Percentiles rank a stretch among this genome's conserved stretches.
phyloP scores from a whole-genome alignment of 2,113 vertebrate genomes.

The Lampris incognitus region DNA sequence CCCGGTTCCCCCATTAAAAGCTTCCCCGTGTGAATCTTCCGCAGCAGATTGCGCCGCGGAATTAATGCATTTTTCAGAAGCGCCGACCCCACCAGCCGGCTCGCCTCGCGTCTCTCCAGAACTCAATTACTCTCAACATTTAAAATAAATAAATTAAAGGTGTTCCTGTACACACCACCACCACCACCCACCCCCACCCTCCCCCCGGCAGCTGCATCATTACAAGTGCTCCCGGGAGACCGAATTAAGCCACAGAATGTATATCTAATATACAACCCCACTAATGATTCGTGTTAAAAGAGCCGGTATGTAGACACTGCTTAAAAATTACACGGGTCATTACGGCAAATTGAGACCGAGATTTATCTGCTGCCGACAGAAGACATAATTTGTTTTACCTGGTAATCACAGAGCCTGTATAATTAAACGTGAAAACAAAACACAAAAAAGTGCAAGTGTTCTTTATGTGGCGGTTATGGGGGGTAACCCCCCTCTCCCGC shows the following conservation, averaged over 20 bases:
- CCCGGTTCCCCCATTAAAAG: slow-evolving; percentile 28
- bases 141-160: slow-evolving; percentile 84
- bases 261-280: slow-evolving; percentile 82
- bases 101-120: slow-evolving; percentile 72
- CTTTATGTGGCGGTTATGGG: slow-evolving; percentile 20
- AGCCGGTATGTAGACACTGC: slow-evolving; percentile 77
- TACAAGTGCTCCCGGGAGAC: slow-evolving; percentile 80
- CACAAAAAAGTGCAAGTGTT: slow-evolving; percentile 19
- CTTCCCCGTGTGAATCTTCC: slow-evolving; percentile 54
- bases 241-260: slow-evolving; percentile 82
- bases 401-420: slow-evolving; percentile 74
- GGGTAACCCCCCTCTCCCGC: background rate
- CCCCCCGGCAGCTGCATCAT: slow-evolving; percentile 78
- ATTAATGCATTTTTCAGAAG: slow-evolving; percentile 68
- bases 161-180: slow-evolving; percentile 58
- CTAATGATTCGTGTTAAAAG: slow-evolving; percentile 82
- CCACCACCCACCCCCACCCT: background rate
- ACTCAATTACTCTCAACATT: slow-evolving; percentile 81
- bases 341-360: slow-evolving; percentile 79
- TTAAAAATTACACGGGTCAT: slow-evolving; percentile 84
- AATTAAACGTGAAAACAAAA: slow-evolving; percentile 74
- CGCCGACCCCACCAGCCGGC: slow-evolving; percentile 44
- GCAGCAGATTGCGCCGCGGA: slow-evolving; percentile 56
- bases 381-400: slow-evolving; percentile 79
- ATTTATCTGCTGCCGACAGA: slow-evolving; percentile 83